These are phyloP conservation scores for Sturmia bella DNA, from an alignment of 2,888 invertebrate species.

Conservation along the genomic window DNA sequence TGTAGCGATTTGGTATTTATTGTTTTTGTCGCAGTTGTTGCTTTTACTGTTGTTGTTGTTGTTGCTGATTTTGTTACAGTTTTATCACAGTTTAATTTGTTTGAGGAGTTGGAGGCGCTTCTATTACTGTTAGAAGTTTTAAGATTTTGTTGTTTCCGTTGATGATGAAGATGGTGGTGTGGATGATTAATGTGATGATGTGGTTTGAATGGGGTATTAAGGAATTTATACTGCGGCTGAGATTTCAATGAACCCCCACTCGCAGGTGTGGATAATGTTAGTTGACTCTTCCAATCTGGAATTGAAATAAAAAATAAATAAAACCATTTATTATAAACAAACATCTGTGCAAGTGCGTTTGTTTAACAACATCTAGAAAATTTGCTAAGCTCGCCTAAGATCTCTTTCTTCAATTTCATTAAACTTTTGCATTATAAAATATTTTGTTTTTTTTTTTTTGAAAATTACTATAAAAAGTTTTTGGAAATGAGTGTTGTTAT, in stretches of 20 bases:
- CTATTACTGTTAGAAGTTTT: conserved; percentile 58
- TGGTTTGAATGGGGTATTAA: conserved; percentile 62
- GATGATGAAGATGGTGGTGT: conserved; percentile 57
- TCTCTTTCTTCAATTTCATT: no score
- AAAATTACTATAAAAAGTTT: no score
- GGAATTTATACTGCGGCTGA: conserved; percentile 59
- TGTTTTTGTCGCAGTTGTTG: conserved; percentile 49
- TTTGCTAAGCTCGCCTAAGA: no score
- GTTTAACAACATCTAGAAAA: no score
- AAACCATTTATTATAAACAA: neutral
- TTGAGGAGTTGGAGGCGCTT: conserved; percentile 66
- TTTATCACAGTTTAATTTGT: conserved; percentile 71
- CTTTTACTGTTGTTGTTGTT: conserved; percentile 34
- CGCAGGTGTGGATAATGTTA: conserved; percentile 61
- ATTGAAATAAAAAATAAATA: conserved; percentile 3
- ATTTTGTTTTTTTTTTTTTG: no score
- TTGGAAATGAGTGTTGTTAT: no score
- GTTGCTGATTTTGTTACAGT: conserved; percentile 49
- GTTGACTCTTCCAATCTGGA: conserved; percentile 69
- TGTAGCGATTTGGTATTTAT: conserved; percentile 59
- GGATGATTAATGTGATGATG: conserved; percentile 66
- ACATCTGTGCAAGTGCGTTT: no score
- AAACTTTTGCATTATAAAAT: no score
- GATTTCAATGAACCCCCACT: conserved; percentile 55
- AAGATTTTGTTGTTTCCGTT: conserved; percentile 59